These are phyloP conservation scores for Cinclus cinclus DNA, from an alignment of 2,113 vertebrate species.

Conservation along the genomic window DNA sequence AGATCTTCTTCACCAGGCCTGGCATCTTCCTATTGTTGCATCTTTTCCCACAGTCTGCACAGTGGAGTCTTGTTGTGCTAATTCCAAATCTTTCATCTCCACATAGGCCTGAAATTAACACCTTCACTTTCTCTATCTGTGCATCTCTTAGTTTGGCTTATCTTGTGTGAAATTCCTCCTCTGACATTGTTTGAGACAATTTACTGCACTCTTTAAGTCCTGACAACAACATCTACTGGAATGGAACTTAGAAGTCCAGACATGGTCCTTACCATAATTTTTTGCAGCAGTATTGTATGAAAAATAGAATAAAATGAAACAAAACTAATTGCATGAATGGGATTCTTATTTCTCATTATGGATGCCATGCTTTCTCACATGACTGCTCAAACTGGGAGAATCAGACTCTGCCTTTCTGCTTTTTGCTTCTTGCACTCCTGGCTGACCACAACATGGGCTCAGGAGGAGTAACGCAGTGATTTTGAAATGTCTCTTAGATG, in stretches of 20 bases:
- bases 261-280: fast-evolving
- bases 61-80: neutral
- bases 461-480: neutral
- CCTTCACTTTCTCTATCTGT: neutral
- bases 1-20: neutral
- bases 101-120: neutral
- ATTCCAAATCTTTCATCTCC: neutral
- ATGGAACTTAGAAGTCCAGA: neutral
- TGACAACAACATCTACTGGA: neutral
- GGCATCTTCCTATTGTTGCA: neutral
- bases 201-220: fast-evolving
- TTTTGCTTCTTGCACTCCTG: neutral
- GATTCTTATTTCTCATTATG: neutral
- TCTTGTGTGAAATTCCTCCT: neutral
- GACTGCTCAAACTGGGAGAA: neutral
- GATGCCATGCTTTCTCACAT: neutral
- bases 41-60: neutral
- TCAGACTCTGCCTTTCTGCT: neutral
- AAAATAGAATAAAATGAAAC: neutral
- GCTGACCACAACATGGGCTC: neutral
- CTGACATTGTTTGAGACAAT: neutral
- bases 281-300: neutral
- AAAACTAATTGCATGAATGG: neutral
- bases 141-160: neutral
- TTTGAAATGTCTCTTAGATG: neutral